phyloP scores from a whole-genome alignment of 2,888 invertebrate species.

The Pinctada fucata region DNA sequence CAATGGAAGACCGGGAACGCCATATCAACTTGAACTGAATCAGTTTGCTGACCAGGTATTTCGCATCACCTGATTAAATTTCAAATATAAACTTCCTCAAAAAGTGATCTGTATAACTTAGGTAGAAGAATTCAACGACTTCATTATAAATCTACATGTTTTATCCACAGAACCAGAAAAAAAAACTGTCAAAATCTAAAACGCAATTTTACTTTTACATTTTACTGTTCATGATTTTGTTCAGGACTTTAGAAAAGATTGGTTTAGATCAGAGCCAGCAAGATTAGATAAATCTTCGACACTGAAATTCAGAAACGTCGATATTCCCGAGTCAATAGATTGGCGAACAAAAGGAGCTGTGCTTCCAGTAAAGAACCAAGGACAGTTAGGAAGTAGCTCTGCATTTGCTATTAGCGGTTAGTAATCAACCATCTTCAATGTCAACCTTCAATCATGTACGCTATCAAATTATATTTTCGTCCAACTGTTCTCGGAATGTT shows the following conservation, averaged over 20 bases:
- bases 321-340: constrained; percentile 41
- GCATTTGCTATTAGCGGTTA: constrained; percentile 58
- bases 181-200: too few species aligned
- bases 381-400: constrained; percentile 64
- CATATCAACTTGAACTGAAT: constrained; percentile 46
- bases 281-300: not conserved
- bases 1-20: constrained; percentile 27
- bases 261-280: not conserved
- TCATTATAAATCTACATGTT: too few species aligned
- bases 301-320: not conserved
- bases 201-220: too few species aligned
- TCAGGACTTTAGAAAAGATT: too few species aligned
- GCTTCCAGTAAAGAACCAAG: constrained; percentile 61
- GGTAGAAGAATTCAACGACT: too few species aligned
- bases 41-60: constrained; percentile 50
- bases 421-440: too few species aligned
- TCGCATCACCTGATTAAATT: too few species aligned
- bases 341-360: constrained; percentile 58
- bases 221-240: too few species aligned
- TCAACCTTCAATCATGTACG: not conserved
- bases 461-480: not conserved
- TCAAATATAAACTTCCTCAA: too few species aligned
- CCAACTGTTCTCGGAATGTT: too few species aligned
- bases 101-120: too few species aligned
- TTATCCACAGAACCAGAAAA: too few species aligned